Conservation (phyloP, 2,113 vertebrate species). For the Dasypus novemcinctus region DNA sequence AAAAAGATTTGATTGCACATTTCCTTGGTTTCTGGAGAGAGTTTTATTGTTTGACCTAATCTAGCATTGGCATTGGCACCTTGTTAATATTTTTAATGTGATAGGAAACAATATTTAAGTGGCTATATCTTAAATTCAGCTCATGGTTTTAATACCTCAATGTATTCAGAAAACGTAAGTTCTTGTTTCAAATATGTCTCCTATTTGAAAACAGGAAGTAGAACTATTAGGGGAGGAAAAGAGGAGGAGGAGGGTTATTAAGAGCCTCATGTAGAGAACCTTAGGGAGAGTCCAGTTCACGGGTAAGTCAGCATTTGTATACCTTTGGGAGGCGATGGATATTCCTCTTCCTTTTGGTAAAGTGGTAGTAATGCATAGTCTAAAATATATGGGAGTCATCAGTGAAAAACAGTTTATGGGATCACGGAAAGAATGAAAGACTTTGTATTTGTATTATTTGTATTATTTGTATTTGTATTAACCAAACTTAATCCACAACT, state of each 20-base stretch:
- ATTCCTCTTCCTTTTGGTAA: not conserved
- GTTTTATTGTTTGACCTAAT: conserved; percentile 22
- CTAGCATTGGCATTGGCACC: not conserved
- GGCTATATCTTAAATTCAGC: not conserved
- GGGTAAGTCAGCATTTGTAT: conserved; percentile 42
- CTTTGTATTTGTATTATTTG: no score
- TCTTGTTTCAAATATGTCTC: not conserved
- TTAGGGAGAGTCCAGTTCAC: conserved; percentile 4
- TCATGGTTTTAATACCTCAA: not conserved
- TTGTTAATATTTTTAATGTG: conserved; percentile 33
- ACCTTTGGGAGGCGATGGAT: not conserved
- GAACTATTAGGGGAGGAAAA: conserved; percentile 55
- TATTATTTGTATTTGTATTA: conserved; percentile 51
- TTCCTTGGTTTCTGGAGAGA: conserved; percentile 38
- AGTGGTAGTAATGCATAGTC: not conserved
- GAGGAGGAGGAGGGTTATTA: conserved; percentile 34
- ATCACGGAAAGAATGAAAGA: not conserved
- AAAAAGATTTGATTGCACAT: not conserved
- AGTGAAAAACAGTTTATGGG: not conserved
- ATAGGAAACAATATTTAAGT: not conserved
- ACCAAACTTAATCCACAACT: conserved; percentile 40
- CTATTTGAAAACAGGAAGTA: conserved; percentile 68
- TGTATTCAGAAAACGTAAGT: not conserved
- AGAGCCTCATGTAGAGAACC: conserved; percentile 16
- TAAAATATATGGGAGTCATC: not conserved